A percentile compares a stretch with the other conserved stretches of the same genome.
Evolutionary conservation across 1,140 invertebrate species (phyloP).

Genomic region (Drosophila parvula): DNA sequence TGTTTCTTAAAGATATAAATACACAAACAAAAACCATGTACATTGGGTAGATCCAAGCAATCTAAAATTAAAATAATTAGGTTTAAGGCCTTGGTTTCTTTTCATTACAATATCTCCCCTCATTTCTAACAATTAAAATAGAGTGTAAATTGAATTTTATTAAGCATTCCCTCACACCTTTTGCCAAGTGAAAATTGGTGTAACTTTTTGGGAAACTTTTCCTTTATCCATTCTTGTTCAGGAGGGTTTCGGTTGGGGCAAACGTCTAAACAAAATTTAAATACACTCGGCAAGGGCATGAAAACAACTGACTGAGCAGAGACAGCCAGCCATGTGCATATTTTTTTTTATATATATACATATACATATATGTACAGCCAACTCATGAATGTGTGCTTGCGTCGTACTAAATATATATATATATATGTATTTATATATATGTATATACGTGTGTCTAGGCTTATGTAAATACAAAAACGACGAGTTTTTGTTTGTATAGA

Average conservation of each 20-base stretch:
- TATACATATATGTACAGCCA: constrained; percentile 14
- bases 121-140: constrained; percentile 2
- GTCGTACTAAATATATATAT: not conserved
- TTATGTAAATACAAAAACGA: constrained; percentile 71
- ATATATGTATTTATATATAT: not conserved
- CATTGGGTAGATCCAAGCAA: too few relatives aligned
- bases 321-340: constrained; percentile 58
- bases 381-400: constrained; percentile 36
- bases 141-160: constrained; percentile 8
- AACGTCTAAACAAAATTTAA: constrained; percentile 31
- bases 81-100: not conserved
- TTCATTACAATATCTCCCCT: not conserved
- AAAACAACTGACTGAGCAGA: constrained; percentile 48
- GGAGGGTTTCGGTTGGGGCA: constrained; percentile 1
- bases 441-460: constrained; percentile 39
- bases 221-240: constrained; percentile 3
- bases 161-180: constrained; percentile 8
- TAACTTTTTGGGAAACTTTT: constrained; percentile 10
- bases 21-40: too few relatives aligned
- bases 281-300: constrained; percentile 33
- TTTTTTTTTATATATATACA: constrained; percentile 42
- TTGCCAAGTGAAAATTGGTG: not conserved
- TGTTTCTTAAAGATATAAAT: too few relatives aligned
- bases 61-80: not conserved
- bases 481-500: constrained; percentile 68